Evolutionary conservation across 1,140 invertebrate genomes (phyloP).

Genomic region (Bathynomus jamesi): DNA sequence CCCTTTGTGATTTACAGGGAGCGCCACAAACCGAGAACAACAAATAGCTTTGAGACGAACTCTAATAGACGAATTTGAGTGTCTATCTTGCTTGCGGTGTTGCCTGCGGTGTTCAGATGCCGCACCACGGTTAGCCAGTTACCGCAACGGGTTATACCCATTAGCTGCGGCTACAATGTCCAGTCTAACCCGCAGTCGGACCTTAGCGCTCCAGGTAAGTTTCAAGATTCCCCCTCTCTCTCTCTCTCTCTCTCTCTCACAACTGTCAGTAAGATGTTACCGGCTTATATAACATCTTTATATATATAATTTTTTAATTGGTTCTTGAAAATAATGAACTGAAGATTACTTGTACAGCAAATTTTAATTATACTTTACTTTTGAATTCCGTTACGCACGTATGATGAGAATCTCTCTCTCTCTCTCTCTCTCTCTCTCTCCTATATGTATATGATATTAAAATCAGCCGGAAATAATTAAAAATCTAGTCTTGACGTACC

Average conservation of each 20-base stretch:
- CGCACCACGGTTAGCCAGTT: not conserved
- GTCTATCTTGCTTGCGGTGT: not conserved
- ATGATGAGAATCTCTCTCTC: too few relatives aligned
- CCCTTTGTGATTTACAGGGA: not conserved
- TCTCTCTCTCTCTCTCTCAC: not conserved
- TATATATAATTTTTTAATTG: not conserved
- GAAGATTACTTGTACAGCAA: too few relatives aligned
- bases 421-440: too few relatives aligned
- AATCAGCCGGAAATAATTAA: too few relatives aligned
- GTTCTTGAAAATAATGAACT: too few relatives aligned
- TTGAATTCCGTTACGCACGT: too few relatives aligned
- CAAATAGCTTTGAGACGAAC: not conserved
- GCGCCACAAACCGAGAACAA: conserved; percentile 1
- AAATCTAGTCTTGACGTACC: too few relatives aligned
- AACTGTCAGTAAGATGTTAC: not conserved
- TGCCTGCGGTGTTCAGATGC: conserved; percentile 4
- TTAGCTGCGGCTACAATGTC: conserved; percentile 11
- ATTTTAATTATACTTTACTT: too few relatives aligned
- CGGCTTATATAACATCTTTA: not conserved
- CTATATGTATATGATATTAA: too few relatives aligned
- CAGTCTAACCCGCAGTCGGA: conserved; percentile 5
- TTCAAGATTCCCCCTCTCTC: too few relatives aligned
- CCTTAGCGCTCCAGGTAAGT: conserved; percentile 9
- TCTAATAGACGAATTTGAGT: not conserved
- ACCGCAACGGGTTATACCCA: conserved; percentile 8